Conservation (phyloP, 2,797 vertebrate genomes). For the Falco rusticolus region DNA sequence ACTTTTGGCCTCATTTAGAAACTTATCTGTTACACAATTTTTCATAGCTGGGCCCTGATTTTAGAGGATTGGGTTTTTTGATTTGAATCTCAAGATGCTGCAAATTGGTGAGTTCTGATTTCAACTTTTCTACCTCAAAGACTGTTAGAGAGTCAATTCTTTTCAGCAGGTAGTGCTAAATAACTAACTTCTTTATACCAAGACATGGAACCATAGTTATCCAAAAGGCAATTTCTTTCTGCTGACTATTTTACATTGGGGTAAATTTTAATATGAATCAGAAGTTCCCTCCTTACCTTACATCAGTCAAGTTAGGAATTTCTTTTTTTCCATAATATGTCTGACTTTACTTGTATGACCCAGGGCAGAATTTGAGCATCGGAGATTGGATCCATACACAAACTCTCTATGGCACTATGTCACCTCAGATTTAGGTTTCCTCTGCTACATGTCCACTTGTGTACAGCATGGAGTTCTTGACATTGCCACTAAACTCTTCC, state of each 20-base stretch:
- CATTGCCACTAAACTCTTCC: conserved; percentile 59
- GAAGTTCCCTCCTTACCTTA: neutral
- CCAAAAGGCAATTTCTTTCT: neutral
- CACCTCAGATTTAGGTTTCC: conserved; percentile 20
- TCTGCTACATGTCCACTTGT: conserved; percentile 39
- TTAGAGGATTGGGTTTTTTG: neutral
- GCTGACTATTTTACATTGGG: neutral
- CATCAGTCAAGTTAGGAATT: neutral
- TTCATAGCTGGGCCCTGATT: neutral
- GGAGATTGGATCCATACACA: neutral
- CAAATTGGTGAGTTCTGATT: neutral
- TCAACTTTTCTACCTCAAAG: neutral
- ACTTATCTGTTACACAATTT: neutral
- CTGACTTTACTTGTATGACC: neutral
- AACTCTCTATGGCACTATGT: neutral
- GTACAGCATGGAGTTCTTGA: conserved; percentile 53
- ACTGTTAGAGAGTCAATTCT: neutral
- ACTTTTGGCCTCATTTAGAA: neutral
- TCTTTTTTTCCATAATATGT: neutral
- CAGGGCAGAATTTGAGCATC: neutral
- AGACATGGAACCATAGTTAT: neutral
- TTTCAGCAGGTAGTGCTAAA: neutral
- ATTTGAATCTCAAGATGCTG: neutral
- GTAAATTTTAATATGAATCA: neutral
- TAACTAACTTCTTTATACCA: neutral